These are phyloP conservation scores for Lottia gigantea DNA, from an alignment of 2,888 invertebrate species.

Conservation along the genomic window DNA sequence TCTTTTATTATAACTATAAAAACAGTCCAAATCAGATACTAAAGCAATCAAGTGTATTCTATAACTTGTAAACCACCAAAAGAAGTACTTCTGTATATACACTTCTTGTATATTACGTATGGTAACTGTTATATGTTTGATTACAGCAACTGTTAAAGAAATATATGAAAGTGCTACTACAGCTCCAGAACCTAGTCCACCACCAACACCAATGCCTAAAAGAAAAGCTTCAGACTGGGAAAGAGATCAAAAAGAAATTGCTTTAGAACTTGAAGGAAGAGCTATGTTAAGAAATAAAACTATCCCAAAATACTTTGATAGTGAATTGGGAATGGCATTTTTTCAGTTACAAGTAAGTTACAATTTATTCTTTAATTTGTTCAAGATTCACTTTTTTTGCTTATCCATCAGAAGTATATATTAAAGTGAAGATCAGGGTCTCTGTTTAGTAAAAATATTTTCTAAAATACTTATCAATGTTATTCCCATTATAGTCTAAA, in stretches of 20 bases:
- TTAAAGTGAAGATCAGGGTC: too few relatives aligned
- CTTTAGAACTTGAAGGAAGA: conserved; percentile 54
- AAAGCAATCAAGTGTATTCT: too few relatives aligned
- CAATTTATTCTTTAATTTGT: too few relatives aligned
- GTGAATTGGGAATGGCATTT: conserved; percentile 66
- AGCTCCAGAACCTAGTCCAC: conserved; percentile 54
- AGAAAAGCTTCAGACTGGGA: conserved; percentile 64
- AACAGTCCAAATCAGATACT: too few relatives aligned
- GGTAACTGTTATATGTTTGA: background rate
- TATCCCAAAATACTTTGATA: conserved; percentile 65
- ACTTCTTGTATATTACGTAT: too few relatives aligned
- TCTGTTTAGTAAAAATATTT: background rate
- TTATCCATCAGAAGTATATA: too few relatives aligned
- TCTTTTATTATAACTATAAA: too few relatives aligned
- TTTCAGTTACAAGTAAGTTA: conserved; percentile 54
- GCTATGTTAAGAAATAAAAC: conserved; percentile 51
- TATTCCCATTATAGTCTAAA: too few relatives aligned
- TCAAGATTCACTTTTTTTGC: too few relatives aligned
- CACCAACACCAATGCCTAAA: conserved; percentile 60
- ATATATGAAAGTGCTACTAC: conserved; percentile 62
- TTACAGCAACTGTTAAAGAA: conserved; percentile 52
- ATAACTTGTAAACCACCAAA: too few relatives aligned
- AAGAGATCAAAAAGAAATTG: conserved; percentile 55
- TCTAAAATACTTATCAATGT: background rate
- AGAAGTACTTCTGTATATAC: too few relatives aligned